Evolutionary conservation across 2,888 invertebrate species (phyloP).

Genomic region (Acleris cristana): DNA sequence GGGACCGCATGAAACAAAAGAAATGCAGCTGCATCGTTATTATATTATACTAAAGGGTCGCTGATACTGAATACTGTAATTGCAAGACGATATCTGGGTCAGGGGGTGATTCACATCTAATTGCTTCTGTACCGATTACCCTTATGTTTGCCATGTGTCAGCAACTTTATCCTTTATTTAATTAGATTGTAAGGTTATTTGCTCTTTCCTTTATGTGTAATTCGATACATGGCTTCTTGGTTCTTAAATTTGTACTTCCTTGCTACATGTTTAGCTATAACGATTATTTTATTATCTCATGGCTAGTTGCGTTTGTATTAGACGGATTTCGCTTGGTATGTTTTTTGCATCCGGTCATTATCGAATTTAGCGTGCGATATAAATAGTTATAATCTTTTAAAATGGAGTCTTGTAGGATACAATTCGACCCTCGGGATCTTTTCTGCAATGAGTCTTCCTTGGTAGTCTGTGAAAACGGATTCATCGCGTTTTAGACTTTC

Average conservation of each 20-base stretch:
- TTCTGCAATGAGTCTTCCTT: too few species aligned
- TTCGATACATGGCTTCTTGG: neutral
- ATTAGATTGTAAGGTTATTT: constrained; percentile 56
- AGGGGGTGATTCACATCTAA: constrained; percentile 49
- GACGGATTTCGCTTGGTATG: too few species aligned
- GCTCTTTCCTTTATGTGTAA: neutral
- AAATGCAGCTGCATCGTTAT: constrained; percentile 15
- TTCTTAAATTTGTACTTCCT: constrained; percentile 4
- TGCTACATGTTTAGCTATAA: neutral
- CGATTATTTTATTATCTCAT: neutral
- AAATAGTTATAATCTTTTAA: too few species aligned
- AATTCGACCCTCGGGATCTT: too few species aligned
- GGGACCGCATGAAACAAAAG: neutral
- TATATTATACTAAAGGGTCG: constrained; percentile 5
- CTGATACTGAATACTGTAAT: constrained; percentile 17
- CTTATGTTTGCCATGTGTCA: constrained; percentile 55
- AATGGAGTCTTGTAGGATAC: too few species aligned
- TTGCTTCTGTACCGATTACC: constrained; percentile 51
- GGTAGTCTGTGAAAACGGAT: too few species aligned
- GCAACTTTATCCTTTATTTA: constrained; percentile 58
- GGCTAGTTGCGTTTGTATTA: too few species aligned
- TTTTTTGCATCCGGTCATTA: neutral
- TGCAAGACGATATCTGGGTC: constrained; percentile 43
- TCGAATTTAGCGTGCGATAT: too few species aligned
- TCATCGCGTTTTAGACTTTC: too few species aligned